Percentiles rank a stretch among this genome's conserved stretches.
phyloP scores from a whole-genome alignment of 2,113 vertebrate genomes.

The Cyanoliseus patagonus region DNA sequence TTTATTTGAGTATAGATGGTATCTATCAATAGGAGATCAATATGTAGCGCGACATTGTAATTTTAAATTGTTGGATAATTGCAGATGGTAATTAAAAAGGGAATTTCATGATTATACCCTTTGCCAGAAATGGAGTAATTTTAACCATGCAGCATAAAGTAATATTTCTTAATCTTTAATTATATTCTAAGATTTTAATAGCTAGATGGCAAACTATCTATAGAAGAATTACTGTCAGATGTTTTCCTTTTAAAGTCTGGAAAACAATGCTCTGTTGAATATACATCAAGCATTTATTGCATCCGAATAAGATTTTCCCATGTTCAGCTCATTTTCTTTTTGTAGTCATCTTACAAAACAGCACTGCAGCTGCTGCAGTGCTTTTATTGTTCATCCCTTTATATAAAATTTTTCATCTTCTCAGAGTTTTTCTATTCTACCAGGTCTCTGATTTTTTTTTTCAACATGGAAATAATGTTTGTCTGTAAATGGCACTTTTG shows the following conservation, averaged over 20 bases:
- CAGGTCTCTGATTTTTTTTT: background rate
- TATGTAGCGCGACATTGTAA: slow-evolving; percentile 42
- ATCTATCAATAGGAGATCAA: slow-evolving; percentile 65
- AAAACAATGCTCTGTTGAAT: slow-evolving; percentile 10
- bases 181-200: slow-evolving; percentile 16
- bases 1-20: slow-evolving; percentile 56
- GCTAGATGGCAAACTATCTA: slow-evolving; percentile 13
- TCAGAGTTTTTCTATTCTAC: slow-evolving; percentile 7
- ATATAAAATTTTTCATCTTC: background rate
- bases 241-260: slow-evolving; percentile 16
- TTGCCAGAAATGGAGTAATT: slow-evolving; percentile 37
- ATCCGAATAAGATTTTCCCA: background rate
- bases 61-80: slow-evolving; percentile 62
- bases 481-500: background rate
- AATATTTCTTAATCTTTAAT: slow-evolving; percentile 29
- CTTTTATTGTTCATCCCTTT: background rate
- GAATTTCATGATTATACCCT: slow-evolving; percentile 44
- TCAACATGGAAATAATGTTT: background rate
- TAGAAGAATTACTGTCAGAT: background rate
- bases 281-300: background rate
- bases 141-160: background rate
- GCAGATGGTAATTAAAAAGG: slow-evolving; percentile 32
- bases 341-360: background rate
- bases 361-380: background rate
- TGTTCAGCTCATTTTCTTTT: slow-evolving; percentile 38